Evolutionary conservation across 2,888 invertebrate species (phyloP).

Genomic region (Coleophora deauratella): DNA sequence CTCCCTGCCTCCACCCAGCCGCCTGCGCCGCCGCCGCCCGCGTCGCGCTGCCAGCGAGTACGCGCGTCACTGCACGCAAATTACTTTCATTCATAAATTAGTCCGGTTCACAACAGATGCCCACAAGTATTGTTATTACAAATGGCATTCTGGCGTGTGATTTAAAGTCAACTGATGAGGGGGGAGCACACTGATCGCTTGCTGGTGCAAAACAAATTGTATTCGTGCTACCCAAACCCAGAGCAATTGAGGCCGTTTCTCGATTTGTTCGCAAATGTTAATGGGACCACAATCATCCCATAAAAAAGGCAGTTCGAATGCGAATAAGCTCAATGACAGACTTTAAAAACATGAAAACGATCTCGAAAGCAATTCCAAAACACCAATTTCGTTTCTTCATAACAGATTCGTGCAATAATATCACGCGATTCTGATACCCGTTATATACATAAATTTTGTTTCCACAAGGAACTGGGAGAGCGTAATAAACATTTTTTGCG

Average conservation of each 20-base stretch:
- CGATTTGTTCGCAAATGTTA: constrained; percentile 3
- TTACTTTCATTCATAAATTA: constrained; percentile 22
- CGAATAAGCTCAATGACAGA: background rate
- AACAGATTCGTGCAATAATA: constrained; percentile 17
- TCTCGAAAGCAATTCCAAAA: constrained; percentile 1
- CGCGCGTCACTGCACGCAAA: constrained; percentile 6
- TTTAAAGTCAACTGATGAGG: background rate
- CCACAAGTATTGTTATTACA: background rate
- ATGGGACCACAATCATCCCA: background rate
- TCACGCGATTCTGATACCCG: constrained; percentile 26
- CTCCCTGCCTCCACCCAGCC: background rate
- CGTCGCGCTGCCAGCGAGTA: too few species aligned
- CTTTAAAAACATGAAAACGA: constrained; percentile 1
- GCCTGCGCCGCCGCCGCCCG: background rate
- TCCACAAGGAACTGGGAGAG: constrained; percentile 26
- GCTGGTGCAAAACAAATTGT: background rate
- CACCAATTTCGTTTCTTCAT: constrained; percentile 3
- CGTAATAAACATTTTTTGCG: constrained; percentile 49
- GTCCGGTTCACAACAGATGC: constrained; percentile 3
- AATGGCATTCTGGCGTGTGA: background rate
- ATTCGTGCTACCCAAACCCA: too few species aligned
- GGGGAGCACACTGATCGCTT: too few species aligned
- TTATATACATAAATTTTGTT: constrained; percentile 30
- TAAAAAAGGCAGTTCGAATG: constrained; percentile 4
- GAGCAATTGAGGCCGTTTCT: too few species aligned